Evolutionary conservation across 2,888 invertebrate species (phyloP), one percentile per base, ranked within the genome.

Genomic region (Caenorhabditis doughertyi): DNA sequence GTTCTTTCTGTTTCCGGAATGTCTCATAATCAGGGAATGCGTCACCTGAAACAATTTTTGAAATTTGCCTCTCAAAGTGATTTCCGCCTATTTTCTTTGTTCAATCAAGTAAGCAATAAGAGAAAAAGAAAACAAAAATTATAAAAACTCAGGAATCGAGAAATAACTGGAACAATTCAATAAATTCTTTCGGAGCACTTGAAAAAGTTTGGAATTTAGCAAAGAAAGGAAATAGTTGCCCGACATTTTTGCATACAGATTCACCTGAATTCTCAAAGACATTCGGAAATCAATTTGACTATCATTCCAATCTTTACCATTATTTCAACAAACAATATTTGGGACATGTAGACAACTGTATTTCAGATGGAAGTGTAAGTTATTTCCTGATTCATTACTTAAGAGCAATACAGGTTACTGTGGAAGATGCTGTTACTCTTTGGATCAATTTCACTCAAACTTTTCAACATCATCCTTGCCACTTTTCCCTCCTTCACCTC

Each of bases 261-360:
- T 72, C 62, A 5, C 8, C 39, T 11, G 53, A 27, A 9, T 53
- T 72, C 8, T 60, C 60, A 1, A 60, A 62, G 29, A 18, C 16
- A 3, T 72, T 29, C 11, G 62, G 53, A 29, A 16, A 29, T 25
- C 25, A 62, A 13, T 62, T 62, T 25, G 72, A 62, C 29, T 72
- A 35, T 29, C 47, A 60, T 27, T 53, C 72, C 8, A 16, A 72
- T 27, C 42, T 72, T 7, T 72, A 72, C 9, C 51, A 62, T 25
- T 35, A 21, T 25, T 72, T 53, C 42, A 72, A 72, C 44, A 29
- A 16, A 44, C 62, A 62, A 18, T 39, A 62, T 39, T 7, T 62
- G 18, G 72, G 49, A 18, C 72, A 51, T n/a, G 72, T 72, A 8
- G 62, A 72, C 7, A 72, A 72, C 39, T 72, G 72, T n/a, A 72